Evolutionary conservation across 2,888 invertebrate genomes (phyloP), one percentile per base, ranked within the genome.

Genomic region (Leptopilina myrica): DNA sequence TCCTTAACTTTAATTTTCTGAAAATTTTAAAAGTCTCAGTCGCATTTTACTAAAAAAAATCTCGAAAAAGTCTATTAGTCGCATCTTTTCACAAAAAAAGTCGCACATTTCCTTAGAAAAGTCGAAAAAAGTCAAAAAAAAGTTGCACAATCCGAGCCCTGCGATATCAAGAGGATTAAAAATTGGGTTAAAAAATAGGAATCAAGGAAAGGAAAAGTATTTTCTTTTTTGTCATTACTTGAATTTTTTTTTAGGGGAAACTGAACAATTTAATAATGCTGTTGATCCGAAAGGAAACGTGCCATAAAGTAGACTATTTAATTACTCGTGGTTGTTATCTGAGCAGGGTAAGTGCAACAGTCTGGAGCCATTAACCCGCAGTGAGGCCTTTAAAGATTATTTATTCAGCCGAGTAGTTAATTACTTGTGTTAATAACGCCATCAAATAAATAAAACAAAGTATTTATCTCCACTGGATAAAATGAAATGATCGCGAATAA

Each of bases 391-490:
- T 73, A 40, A 59, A 56, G 56, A 73, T 59, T 73, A 73, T 73
- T 73, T 56, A 73, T 73, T 73, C 56, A 59, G n/a, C 56, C 33
- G 33, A 73, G 56, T 59, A 73, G 40, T 73, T 73, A 73, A 73
- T 73, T 73, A 73, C 73, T 73, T 33, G 56, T 73, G 73, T 73
- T 73, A 73, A 73, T 73, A 73, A 73, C 56, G 33, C 73, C 56
- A 73, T 73, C 56, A 56, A 73, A 53, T 73, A 73, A 73, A 73
- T 73, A 73, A 73, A 73, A 59, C 33, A 73, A 73, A 59, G 56
- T 73, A 67, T 15, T 15, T 49, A 73, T 56, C 56, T 15, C 8
- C 6, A 40, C n/a, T 40, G 73, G 73, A 73, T 73, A 73, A 73
- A 33, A 56, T n/a, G 26, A 9, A 59, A 73, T 56, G 73, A 5